Evolutionary conservation across 1,140 invertebrate genomes (phyloP).

Genomic region (Drosophila ambigua): DNA sequence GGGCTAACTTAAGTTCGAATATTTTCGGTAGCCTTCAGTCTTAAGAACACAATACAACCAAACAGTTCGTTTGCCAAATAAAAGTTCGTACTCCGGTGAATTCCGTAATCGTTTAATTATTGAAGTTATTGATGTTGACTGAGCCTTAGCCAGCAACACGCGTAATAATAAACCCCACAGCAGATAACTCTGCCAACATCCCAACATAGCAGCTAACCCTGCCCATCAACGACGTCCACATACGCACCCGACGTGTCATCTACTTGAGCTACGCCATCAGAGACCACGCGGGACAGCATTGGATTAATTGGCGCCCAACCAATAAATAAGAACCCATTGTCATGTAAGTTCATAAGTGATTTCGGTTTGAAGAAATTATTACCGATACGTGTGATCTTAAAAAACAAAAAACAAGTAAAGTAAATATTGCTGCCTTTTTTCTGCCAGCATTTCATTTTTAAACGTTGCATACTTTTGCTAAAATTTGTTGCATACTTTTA

Average conservation of each 20-base stretch:
- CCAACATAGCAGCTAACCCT: no score
- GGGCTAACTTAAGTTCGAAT: neutral
- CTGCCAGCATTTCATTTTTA: constrained; percentile 4
- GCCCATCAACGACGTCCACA: no score
- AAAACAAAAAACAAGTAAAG: constrained; percentile 6
- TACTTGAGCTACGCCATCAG: neutral
- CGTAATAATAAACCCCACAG: no score
- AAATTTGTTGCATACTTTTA: constrained; percentile 18
- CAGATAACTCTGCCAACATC: no score
- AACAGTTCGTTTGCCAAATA: neutral
- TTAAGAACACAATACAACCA: neutral
- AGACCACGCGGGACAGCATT: neutral
- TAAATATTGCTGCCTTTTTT: neutral
- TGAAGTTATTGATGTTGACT: no score
- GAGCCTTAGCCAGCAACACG: no score
- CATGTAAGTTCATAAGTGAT: constrained; percentile 2
- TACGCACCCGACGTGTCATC: neutral
- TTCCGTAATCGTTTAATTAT: no score
- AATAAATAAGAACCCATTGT: neutral
- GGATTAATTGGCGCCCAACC: constrained; percentile 1
- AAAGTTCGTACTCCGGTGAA: neutral
- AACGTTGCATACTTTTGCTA: constrained; percentile 8
- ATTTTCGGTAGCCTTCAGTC: neutral
- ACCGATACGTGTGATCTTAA: neutral
- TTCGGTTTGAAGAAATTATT: neutral